Evolutionary conservation across 2,888 invertebrate genomes (phyloP).

Genomic region (Heliconius erato): DNA sequence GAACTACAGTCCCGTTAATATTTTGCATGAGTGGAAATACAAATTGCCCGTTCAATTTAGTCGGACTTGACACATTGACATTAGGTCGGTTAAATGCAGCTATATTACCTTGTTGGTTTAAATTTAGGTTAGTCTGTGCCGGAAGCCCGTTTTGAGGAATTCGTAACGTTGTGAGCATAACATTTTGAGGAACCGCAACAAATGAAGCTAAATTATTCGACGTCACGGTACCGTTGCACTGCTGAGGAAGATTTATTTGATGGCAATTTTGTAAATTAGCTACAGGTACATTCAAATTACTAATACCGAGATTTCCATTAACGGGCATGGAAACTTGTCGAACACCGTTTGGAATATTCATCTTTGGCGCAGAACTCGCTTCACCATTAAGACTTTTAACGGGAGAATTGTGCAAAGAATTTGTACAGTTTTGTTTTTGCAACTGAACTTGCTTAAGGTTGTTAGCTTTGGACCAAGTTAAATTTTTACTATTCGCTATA

Average conservation of each 20-base stretch:
- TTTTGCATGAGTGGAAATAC: conserved; percentile 87
- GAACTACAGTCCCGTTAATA: conserved; percentile 85
- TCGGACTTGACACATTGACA: conserved; percentile 79
- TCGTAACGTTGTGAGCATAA: conserved; percentile 85
- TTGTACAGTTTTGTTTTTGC: conserved; percentile 78
- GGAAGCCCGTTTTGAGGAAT: conserved; percentile 83
- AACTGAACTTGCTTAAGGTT: conserved; percentile 80
- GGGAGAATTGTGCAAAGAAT: conserved; percentile 60
- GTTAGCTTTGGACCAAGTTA: conserved; percentile 82
- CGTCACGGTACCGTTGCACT: conserved; percentile 74
- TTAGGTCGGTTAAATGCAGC: conserved; percentile 73
- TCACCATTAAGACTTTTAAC: conserved; percentile 65
- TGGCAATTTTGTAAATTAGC: conserved; percentile 79
- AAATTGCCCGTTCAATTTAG: conserved; percentile 83
- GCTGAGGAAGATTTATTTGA: conserved; percentile 76
- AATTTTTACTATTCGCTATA: conserved; percentile 80
- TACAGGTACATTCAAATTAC: conserved; percentile 74
- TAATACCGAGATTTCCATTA: conserved; percentile 67
- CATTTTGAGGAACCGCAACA: conserved; percentile 83
- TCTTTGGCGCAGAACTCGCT: conserved; percentile 75
- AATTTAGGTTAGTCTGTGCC: conserved; percentile 61
- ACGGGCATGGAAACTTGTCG: conserved; percentile 76
- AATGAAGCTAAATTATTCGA: conserved; percentile 79
- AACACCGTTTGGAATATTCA: conserved; percentile 77
- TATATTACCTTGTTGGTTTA: conserved; percentile 76